These are phyloP conservation scores for Gambelia wislizenii DNA, from an alignment of 2,797 vertebrate genomes.

Conservation along the genomic window DNA sequence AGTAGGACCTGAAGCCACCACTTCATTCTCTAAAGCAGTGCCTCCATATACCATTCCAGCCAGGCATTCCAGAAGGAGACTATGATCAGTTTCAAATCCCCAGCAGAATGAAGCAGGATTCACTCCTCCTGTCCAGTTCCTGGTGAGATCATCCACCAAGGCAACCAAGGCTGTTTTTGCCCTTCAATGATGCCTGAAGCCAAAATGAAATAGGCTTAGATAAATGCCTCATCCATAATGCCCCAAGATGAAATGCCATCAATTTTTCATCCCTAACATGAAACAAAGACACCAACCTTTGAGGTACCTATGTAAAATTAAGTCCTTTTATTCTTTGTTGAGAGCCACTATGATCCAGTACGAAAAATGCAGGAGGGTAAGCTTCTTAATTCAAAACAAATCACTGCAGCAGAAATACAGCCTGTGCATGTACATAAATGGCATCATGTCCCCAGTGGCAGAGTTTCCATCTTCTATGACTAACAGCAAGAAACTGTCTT, in stretches of 20 bases:
- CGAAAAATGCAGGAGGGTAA: background rate
- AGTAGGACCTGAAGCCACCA: background rate
- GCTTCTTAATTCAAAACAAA: background rate
- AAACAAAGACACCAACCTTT: background rate
- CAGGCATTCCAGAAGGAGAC: background rate
- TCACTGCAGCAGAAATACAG: slow-evolving; percentile 28
- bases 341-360: background rate
- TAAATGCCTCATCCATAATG: background rate
- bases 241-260: background rate
- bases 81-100: background rate
- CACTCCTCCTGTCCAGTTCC: background rate
- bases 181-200: background rate
- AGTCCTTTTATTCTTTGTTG: background rate
- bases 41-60: background rate
- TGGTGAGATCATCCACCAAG: background rate
- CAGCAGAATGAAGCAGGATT: background rate
- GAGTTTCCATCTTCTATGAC: background rate
- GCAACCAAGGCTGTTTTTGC: background rate
- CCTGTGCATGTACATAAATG: background rate
- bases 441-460: background rate
- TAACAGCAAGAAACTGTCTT: background rate
- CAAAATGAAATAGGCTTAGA: background rate
- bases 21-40: background rate
- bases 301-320: background rate
- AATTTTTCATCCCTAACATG: background rate